Conservation (phyloP, 1,140 invertebrate species). For the Cardiocondyla obscurior region DNA sequence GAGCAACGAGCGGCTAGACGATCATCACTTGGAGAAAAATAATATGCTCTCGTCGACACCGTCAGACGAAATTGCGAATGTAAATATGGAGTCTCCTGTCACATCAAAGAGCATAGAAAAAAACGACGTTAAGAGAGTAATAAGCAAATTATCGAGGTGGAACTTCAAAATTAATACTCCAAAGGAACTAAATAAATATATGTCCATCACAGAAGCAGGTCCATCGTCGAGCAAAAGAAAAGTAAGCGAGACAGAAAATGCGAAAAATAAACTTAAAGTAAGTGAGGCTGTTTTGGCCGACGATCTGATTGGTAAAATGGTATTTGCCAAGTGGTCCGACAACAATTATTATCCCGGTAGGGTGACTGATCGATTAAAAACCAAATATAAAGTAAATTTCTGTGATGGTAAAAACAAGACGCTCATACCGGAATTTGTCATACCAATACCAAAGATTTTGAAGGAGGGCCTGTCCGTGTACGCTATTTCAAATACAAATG, state of each 20-base stretch:
- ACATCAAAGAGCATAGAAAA: slow-evolving; percentile 59
- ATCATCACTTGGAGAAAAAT: slow-evolving; percentile 35
- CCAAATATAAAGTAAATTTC: slow-evolving; percentile 86
- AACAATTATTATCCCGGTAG: slow-evolving; percentile 86
- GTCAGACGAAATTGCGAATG: slow-evolving; percentile 39
- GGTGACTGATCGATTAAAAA: slow-evolving; percentile 83
- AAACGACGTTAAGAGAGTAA: slow-evolving; percentile 45
- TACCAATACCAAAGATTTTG: slow-evolving; percentile 75
- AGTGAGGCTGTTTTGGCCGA: slow-evolving; percentile 10
- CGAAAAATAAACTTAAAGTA: background rate
- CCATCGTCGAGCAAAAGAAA: slow-evolving; percentile 41
- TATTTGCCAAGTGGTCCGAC: slow-evolving; percentile 87
- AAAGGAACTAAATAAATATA: background rate
- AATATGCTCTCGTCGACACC: slow-evolving; percentile 75
- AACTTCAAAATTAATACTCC: background rate
- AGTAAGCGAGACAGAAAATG: slow-evolving; percentile 43
- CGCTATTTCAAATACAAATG: slow-evolving; percentile 69
- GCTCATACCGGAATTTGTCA: slow-evolving; percentile 86
- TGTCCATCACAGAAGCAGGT: background rate
- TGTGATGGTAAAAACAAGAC: slow-evolving; percentile 86
- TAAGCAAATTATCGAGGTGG: slow-evolving; percentile 34
- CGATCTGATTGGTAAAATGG: slow-evolving; percentile 82
- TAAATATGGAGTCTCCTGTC: background rate
- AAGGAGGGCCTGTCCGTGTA: slow-evolving; percentile 76
- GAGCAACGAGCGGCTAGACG: slow-evolving; percentile 60